phyloP scores from a whole-genome alignment of 2,113 vertebrate genomes.

The Psittacula cyanocephala region DNA sequence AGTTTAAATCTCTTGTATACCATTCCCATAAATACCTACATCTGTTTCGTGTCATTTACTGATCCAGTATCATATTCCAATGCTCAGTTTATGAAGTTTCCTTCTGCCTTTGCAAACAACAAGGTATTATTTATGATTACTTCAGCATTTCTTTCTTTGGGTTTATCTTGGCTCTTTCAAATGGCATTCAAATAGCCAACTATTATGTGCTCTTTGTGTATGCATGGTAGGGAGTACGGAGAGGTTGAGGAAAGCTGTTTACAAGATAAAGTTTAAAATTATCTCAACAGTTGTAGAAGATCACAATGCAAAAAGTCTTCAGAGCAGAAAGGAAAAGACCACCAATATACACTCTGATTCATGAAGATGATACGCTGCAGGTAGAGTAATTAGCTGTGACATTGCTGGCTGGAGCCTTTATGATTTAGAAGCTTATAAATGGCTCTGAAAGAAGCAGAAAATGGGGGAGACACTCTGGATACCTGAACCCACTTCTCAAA shows the following conservation, averaged over 20 bases:
- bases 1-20: background rate
- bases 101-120: constrained; percentile 31
- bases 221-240: background rate
- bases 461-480: background rate
- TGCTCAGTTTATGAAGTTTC: background rate
- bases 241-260: background rate
- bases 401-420: background rate
- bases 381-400: constrained; percentile 9
- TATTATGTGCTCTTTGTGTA: background rate
- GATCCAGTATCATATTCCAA: constrained; percentile 16
- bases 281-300: background rate
- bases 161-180: constrained; percentile 50
- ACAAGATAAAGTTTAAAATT: background rate
- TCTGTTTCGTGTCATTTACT: constrained; percentile 45
- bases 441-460: background rate
- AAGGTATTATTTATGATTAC: constrained; percentile 43
- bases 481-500: constrained; percentile 13
- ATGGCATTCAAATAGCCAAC: constrained; percentile 4
- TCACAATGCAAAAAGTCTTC: background rate
- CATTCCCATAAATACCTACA: background rate
- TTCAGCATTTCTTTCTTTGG: constrained; percentile 39
- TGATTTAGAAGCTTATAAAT: background rate
- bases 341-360: background rate
- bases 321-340: background rate
- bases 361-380: background rate